phyloP scores from a whole-genome alignment of 2,888 invertebrate genomes.

The Papilio elwesi region DNA sequence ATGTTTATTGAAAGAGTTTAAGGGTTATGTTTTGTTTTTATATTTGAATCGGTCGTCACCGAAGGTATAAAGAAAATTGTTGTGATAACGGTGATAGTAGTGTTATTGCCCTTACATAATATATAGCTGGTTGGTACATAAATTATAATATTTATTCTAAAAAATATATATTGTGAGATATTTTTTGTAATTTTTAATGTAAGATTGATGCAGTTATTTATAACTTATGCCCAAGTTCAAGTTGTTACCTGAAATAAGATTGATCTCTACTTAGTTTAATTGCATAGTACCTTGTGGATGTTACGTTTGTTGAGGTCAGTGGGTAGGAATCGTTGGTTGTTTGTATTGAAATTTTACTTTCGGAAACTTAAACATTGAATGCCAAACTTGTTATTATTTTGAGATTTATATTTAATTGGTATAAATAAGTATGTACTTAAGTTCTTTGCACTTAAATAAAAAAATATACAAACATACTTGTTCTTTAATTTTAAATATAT shows the following conservation, averaged over 20 bases:
- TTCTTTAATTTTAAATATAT: background rate
- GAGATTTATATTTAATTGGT: constrained; percentile 67
- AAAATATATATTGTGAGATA: constrained; percentile 48
- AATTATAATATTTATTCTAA: constrained; percentile 52
- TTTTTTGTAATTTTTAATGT: constrained; percentile 49
- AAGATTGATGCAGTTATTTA: constrained; percentile 6
- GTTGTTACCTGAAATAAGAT: constrained; percentile 80
- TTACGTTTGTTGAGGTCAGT: constrained; percentile 60
- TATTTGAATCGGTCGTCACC: background rate
- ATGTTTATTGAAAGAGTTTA: too few relatives aligned
- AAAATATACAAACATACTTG: constrained; percentile 35
- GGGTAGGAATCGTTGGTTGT: constrained; percentile 57
- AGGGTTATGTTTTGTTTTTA: constrained; percentile 16
- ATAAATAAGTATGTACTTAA: constrained; percentile 52
- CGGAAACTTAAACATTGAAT: constrained; percentile 55
- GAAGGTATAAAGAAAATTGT: constrained; percentile 14
- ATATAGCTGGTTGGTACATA: constrained; percentile 51
- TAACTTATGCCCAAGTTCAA: constrained; percentile 52
- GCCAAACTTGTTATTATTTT: constrained; percentile 78
- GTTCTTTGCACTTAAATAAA: constrained; percentile 52
- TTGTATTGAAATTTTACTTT: constrained; percentile 59
- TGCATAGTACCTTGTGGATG: constrained; percentile 60
- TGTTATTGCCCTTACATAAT: constrained; percentile 48
- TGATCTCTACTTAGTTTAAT: constrained; percentile 80
- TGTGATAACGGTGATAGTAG: constrained; percentile 72